phyloP scores from a whole-genome alignment of 2,888 invertebrate genomes.

The Tetragnatha montana region DNA sequence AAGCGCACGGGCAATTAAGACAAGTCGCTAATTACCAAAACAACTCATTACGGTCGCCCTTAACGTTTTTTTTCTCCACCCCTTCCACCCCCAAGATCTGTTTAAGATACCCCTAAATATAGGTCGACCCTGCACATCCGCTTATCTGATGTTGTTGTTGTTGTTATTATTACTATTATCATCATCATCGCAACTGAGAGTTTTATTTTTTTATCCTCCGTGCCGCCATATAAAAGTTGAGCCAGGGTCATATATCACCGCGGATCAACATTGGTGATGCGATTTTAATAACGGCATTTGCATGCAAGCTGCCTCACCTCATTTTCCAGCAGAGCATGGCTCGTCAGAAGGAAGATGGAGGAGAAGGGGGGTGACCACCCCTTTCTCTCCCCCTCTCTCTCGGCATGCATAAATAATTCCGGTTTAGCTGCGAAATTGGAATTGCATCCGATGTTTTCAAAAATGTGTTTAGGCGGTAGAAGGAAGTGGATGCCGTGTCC shows the following conservation, averaged over 20 bases:
- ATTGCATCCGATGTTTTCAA: slow-evolving; percentile 63
- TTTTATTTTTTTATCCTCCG: slow-evolving; percentile 26
- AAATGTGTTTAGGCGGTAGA: slow-evolving; percentile 51
- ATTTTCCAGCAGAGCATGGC: slow-evolving; percentile 60
- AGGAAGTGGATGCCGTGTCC: background rate
- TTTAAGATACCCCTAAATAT: slow-evolving; percentile 66
- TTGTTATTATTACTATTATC: slow-evolving; percentile 27
- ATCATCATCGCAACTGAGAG: background rate
- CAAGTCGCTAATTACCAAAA: slow-evolving; percentile 67
- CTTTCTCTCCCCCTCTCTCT: slow-evolving; percentile 10
- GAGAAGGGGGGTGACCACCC: background rate
- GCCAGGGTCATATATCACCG: slow-evolving; percentile 59
- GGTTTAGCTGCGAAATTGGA: slow-evolving; percentile 65
- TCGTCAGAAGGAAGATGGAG: slow-evolving; percentile 4
- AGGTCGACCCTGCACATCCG: slow-evolving; percentile 53
- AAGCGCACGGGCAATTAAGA: slow-evolving; percentile 62
- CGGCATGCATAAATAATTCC: slow-evolving; percentile 67
- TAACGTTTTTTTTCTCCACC: slow-evolving; percentile 37
- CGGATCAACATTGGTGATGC: slow-evolving; percentile 57
- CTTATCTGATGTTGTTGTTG: slow-evolving; percentile 10
- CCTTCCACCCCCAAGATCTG: slow-evolving; percentile 21
- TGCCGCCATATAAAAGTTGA: slow-evolving; percentile 64
- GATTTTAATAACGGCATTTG: slow-evolving; percentile 70
- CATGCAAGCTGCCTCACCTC: slow-evolving; percentile 69
- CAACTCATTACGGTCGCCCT: slow-evolving; percentile 60